Base-by-base conservation (phyloP, 2,888 invertebrate genomes). In the Sminthurinus aureus region DNA sequence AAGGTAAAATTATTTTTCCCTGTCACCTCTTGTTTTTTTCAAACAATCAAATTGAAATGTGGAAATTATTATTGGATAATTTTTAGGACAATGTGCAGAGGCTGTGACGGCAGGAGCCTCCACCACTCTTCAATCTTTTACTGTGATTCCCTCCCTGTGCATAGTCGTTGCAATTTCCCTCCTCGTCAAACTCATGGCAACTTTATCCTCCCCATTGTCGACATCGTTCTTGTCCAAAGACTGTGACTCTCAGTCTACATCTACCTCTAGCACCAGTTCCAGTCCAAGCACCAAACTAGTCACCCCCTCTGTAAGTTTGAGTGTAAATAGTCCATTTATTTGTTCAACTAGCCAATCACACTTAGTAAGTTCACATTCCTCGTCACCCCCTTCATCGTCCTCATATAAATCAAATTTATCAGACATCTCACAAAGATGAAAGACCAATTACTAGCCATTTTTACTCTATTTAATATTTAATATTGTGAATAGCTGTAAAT, bases 1-100 rank as follows among this genome's bases (percentile, higher is more conserved):
- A 93, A 89, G 94, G 94, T 94, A 89, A 90, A 38, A 38, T 1
- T 38, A 38, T 38, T 38, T 38, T 38, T 6, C 6, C 38, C 38
- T 38, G 38, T 6, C 38, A 1, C 6, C 38, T 38, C 6, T 38
- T 38, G 1, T 38, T 38, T 38, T 38, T 38, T 1, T 38, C 6
- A 38, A 38, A 38, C 38, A 38, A 4, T 38, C 1, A 38, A 38
- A 38, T 38, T 38, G 1, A 38, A 38, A 38, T 38, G 38, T 38
- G 38, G n/a, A n/a, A n/a, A n/a, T n/a, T n/a, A 52, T 52, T 52
- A 13, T 58, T 58, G 13, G 58, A 15, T 58, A 13, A 15, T 20
- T 52, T 67, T 13, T 20, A 76, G 81, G 74, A n/a, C 71, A 81
- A 74, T 81, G 81, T 73, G 81, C 81, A 4, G 81, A 81, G 71